These are phyloP conservation scores for Tetramorium alpestre DNA, from an alignment of 1,140 invertebrate species.

Conservation along the genomic window DNA sequence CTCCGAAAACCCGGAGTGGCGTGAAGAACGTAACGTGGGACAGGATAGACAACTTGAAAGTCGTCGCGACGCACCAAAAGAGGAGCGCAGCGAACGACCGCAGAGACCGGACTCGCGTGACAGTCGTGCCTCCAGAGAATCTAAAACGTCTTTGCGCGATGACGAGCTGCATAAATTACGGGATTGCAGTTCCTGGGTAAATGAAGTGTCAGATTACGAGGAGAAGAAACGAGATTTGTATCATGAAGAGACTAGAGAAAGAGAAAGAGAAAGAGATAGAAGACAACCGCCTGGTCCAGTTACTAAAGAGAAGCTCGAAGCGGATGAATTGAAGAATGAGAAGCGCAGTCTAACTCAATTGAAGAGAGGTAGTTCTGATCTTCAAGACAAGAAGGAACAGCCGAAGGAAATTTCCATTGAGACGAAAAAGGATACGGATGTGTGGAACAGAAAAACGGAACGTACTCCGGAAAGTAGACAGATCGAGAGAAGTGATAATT, in stretches of 20 bases:
- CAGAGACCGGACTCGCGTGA: constrained; percentile 88
- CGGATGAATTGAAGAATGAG: constrained; percentile 87
- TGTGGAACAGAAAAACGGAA: constrained; percentile 79
- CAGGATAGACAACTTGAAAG: constrained; percentile 72
- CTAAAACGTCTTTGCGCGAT: constrained; percentile 85
- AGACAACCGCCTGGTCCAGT: constrained; percentile 87
- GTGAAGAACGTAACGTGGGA: constrained; percentile 75
- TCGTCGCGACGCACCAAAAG: constrained; percentile 65
- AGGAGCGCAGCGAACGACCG: constrained; percentile 84
- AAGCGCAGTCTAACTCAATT: constrained; percentile 87
- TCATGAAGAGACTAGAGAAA: constrained; percentile 79
- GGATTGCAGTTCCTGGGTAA: constrained; percentile 84
- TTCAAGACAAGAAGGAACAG: constrained; percentile 81
- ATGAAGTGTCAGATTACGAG: constrained; percentile 84
- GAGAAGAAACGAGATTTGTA: constrained; percentile 82
- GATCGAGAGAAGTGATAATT: constrained; percentile 71
- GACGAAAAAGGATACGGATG: constrained; percentile 81
- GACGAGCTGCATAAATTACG: constrained; percentile 82
- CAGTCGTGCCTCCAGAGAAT: constrained; percentile 86
- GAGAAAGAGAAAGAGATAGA: constrained; percentile 75
- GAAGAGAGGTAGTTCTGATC: constrained; percentile 81
- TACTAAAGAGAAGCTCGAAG: constrained; percentile 88
- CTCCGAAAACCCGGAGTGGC: constrained; percentile 77
- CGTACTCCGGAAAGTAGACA: constrained; percentile 56
- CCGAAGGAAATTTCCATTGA: constrained; percentile 75